phyloP scores from a whole-genome alignment of 2,113 vertebrate genomes.

The Micronisus gabar region DNA sequence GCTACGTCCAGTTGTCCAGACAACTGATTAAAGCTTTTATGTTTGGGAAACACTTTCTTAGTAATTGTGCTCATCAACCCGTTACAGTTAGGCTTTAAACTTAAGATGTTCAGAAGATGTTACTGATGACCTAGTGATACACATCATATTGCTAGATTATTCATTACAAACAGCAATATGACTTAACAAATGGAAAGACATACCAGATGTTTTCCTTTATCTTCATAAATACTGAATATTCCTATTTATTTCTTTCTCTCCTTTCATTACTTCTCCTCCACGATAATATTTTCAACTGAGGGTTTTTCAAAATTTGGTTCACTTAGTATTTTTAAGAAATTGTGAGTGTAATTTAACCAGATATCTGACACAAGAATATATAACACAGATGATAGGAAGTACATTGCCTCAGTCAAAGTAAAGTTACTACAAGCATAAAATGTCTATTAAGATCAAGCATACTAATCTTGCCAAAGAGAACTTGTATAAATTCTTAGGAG shows the following conservation, averaged over 20 bases:
- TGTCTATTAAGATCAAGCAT: background rate
- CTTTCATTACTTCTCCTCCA: background rate
- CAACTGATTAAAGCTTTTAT: background rate
- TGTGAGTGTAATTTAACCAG: background rate
- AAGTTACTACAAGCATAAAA: background rate
- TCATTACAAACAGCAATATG: background rate
- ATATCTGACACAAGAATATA: background rate
- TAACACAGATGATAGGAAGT: background rate
- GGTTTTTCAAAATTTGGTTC: background rate
- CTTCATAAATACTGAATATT: background rate
- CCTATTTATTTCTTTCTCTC: background rate
- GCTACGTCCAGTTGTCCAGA: background rate
- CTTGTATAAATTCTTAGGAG: background rate
- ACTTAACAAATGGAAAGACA: background rate
- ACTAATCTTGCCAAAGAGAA: background rate
- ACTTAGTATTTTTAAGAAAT: background rate
- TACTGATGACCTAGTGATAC: background rate
- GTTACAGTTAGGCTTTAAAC: background rate
- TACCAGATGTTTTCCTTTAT: background rate
- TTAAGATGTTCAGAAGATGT: background rate
- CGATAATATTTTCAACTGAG: background rate
- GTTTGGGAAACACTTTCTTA: background rate
- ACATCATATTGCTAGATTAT: background rate
- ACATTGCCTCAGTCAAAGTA: background rate
- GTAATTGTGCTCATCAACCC: background rate